Percentiles rank a stretch among this genome's conserved stretches.
Conservation (phyloP, 2,113 vertebrate species). For the Indri indri region DNA sequence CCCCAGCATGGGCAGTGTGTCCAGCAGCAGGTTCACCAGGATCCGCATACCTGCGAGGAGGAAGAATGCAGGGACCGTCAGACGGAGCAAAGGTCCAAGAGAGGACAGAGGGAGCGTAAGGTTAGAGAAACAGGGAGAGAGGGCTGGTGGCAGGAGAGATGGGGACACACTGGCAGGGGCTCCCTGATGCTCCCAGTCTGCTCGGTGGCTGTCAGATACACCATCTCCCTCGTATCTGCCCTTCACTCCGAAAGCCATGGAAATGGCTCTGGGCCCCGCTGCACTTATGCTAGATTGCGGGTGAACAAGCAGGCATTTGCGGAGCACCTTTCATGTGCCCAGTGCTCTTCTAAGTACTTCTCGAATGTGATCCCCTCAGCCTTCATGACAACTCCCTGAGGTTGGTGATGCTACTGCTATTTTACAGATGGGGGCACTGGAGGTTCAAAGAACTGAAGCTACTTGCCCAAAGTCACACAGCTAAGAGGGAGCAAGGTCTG, state of each 20-base stretch:
- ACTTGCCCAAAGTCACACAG: not conserved
- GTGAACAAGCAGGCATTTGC: not conserved
- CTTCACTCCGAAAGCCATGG: not conserved
- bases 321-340: not conserved
- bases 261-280: not conserved
- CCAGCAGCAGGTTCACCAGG: constrained; percentile 89
- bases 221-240: not conserved
- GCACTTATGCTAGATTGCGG: not conserved
- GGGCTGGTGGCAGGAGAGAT: not conserved
- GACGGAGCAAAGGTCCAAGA: not conserved
- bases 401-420: not conserved
- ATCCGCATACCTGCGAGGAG: constrained; percentile 87
- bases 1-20: constrained; percentile 90
- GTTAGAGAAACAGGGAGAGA: not conserved
- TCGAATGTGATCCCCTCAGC: not conserved
- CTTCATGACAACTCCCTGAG: not conserved
- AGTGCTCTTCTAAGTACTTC: not conserved
- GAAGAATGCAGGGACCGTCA: rapidly evolving
- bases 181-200: not conserved
- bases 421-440: not conserved
- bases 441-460: not conserved
- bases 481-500: not conserved
- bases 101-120: not conserved
- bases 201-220: not conserved
- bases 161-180: rapidly evolving